These are phyloP conservation scores for Cairina moschata DNA, from an alignment of 2,113 vertebrate species.

Conservation along the genomic window DNA sequence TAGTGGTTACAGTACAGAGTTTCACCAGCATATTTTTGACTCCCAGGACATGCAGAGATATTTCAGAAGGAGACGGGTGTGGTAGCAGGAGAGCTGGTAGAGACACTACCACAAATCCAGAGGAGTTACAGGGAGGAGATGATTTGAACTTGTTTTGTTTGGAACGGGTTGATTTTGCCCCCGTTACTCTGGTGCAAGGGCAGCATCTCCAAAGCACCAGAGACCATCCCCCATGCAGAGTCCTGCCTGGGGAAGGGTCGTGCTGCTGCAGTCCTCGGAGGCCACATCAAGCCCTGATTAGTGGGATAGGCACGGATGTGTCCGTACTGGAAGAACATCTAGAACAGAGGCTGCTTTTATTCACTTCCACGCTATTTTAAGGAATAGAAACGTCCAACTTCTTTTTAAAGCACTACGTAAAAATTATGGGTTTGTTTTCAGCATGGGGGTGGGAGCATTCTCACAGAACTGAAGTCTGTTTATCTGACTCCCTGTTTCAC, in stretches of 20 bases:
- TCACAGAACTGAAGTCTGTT: not conserved
- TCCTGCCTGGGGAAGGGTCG: not conserved
- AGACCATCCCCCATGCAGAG: not conserved
- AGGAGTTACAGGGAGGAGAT: rapidly evolving
- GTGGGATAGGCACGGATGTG: not conserved
- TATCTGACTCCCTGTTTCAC: not conserved
- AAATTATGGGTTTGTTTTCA: not conserved
- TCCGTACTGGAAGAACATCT: not conserved
- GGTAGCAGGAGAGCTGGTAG: not conserved
- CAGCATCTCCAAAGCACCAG: not conserved
- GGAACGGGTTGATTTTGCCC: not conserved
- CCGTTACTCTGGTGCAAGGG: not conserved
- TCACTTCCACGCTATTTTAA: not conserved
- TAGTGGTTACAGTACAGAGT: not conserved
- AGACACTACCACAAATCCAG: not conserved
- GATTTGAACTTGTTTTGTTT: not conserved
- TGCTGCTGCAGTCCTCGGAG: not conserved
- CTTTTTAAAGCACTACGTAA: not conserved
- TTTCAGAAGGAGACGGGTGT: not conserved
- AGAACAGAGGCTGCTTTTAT: not conserved
- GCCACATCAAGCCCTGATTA: not conserved
- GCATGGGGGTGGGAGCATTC: not conserved
- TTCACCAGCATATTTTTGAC: not conserved
- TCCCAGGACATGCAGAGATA: rapidly evolving
- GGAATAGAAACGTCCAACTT: not conserved